Base-by-base conservation (phyloP, 2,888 invertebrate genomes). In the Leistus spinibarbis region DNA sequence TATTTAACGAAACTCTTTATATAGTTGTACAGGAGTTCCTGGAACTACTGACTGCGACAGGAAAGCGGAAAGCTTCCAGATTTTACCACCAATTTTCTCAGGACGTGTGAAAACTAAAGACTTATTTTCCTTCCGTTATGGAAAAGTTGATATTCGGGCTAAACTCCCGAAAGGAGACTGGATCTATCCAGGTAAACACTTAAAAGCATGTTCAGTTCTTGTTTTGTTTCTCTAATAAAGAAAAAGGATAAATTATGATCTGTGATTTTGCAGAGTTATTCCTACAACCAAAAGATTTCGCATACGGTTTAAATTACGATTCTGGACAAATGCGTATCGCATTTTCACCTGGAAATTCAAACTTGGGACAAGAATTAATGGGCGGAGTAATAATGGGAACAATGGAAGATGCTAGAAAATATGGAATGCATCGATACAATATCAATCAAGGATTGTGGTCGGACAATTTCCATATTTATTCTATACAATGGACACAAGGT, bases 91-190 rank as follows among this genome's bases (percentile, higher is more conserved):
- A 0, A 84, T 93, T 2, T 86, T 89, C 23, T 91, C 92, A 0
- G 90, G 90, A 0, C 87, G 89, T 68, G 80, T 94, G 10, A 89
- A 88, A 56, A 91, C 91, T 1, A 90, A 88, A 79, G 86, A 89
- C 54, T 85, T 84, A 0, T 92, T 94, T 80, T 88, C 88, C 3
- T 94, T 94, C 79, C 87, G 88, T 7, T 93, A 92, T 81, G 94
- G 94, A 10, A 88, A 86, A 56, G 86, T 94, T 10, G 89, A 91
- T 80, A 86, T 94, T 1, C 87, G 89, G 19, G 94, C 94, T 0
- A 92, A 91, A 82, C 81, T 94, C 23, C 93, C 94, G 0, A 87
- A 87, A 77, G 94, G 94, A 0, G 92, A 94, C 82, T 94, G 94
- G 95, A 85, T 94, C 19, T 88, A 92, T 80, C 94, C 95, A 68